Base-by-base conservation (phyloP, 2,888 invertebrate genomes). In the Drosophila ustulata region DNA sequence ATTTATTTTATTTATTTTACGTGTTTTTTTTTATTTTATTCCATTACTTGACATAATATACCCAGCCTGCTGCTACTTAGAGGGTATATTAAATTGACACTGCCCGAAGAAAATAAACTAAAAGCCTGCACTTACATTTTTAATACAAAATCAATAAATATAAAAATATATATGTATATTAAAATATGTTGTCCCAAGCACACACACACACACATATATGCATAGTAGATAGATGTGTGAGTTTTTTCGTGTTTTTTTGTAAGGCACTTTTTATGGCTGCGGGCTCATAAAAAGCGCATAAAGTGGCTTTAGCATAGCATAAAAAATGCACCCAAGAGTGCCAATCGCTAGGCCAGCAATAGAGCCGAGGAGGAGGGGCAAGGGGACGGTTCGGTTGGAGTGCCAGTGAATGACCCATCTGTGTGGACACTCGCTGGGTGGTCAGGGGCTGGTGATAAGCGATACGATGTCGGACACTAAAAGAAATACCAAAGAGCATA, bases 71-170 rank as follows among this genome's bases (percentile, higher is more conserved):
- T 8, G 4, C 9, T 11, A 9, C 4, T 18, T 49, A 39, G 32
- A 58, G 64, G 49, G 59, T 50, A 58, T 50, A 7, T n/a, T 7
- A 75, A 77, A 66, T 67, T 63, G 67, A 71, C 67, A 63, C 66
- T 67, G 55, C 23, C 61, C 49, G 66, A 70, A 59, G 63, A 62
- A 74, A 65, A 80, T 62, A 71, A 86, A 82, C 80, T 82, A 88
- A 82, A 80, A 80, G 80, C 68, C 62, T 65, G 86, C 83, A 83
- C 86, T 83, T 88, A 89, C 88, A 88, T 88, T 85, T 89, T 83
- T 83, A 89, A 83, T 89, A 89, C 86, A 85, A 89, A 83, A 83
- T 83, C 83, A 89, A 83, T 89, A 82, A 85, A 83, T 88, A 83
- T 89, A 87, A 81, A 87, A 83, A 88, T 66, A 82, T 63, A 77